phyloP scores from a whole-genome alignment of 2,797 vertebrate species.

The Delichon dasypus region DNA sequence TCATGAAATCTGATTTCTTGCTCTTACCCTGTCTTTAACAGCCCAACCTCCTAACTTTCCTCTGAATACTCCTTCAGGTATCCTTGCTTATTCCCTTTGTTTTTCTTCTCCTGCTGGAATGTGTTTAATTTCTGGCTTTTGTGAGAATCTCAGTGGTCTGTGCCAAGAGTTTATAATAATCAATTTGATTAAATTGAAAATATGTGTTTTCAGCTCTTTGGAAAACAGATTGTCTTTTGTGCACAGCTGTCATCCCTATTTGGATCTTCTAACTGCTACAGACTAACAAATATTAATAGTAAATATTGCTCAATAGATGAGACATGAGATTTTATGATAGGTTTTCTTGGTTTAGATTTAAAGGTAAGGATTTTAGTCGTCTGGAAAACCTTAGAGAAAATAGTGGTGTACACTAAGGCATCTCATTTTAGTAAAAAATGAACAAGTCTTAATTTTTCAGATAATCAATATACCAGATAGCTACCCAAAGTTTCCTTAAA shows the following conservation, averaged over 20 bases:
- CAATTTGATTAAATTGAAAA: background rate
- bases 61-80: background rate
- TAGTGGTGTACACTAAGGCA: background rate
- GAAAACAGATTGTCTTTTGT: background rate
- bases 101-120: background rate
- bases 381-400: background rate
- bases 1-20: background rate
- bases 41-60: background rate
- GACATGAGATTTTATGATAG: background rate
- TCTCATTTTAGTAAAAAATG: background rate
- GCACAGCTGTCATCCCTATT: background rate
- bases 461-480: background rate
- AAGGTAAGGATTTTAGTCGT: background rate
- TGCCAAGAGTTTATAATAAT: background rate
- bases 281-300: background rate
- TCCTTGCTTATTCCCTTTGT: background rate
- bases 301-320: background rate
- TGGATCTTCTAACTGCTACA: background rate
- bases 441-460: background rate
- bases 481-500: background rate
- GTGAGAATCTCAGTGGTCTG: background rate
- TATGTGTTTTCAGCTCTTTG: background rate
- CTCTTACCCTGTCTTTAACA: background rate
- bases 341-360: background rate
- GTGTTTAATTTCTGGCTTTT: background rate